Base-by-base conservation (phyloP, 1,140 invertebrate species). In the Lethrus apterus region DNA sequence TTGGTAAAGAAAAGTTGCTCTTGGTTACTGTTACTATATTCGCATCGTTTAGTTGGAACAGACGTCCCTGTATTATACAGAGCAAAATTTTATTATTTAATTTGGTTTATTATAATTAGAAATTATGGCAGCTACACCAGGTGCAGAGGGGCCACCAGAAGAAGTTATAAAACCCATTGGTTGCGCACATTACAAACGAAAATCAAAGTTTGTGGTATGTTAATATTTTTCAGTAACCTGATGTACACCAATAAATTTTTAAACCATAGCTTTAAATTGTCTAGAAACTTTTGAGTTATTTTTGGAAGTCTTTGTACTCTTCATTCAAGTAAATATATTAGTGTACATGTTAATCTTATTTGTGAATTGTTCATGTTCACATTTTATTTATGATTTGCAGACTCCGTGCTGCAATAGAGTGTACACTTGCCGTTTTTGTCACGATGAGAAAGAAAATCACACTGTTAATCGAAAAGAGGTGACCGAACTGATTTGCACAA, bases 361-460 rank as follows among this genome's bases (percentile, higher is more conserved):
- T 19, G 14, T 15, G 13, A 7, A 24, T 41, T 23, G 23, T 42
- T n/a, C 23, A 15, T 11, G 36, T 23, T 41, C 32, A 58, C 45
- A 11, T 47, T 52, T 46, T 54, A n/a, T n/a, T n/a, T n/a, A n/a
- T n/a, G n/a, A n/a, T 46, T 73, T 74, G 7, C 64, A 92, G 89
- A 84, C 85, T 17, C 88, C 87, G 40, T 91, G 88, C 60, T 93
- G 89, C 66, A 81, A 83, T 55, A 89, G 89, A 65, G 75, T 87
- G 1, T 93, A 92, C 65, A 83, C 83, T 46, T 92, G 89, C 62
- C 75, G 89, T 19, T 87, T 90, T 62, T 92, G 89, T 60, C 89
- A 93, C 60, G 87, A 93, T 69, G 86, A 90, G 53, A 81, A 83
- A 36, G 88, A 92, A 58, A 71, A 79, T 32, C 89, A 92, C 62